These are phyloP conservation scores for Aleadryas rufinucha DNA, from an alignment of 2,113 vertebrate species.

Conservation along the genomic window DNA sequence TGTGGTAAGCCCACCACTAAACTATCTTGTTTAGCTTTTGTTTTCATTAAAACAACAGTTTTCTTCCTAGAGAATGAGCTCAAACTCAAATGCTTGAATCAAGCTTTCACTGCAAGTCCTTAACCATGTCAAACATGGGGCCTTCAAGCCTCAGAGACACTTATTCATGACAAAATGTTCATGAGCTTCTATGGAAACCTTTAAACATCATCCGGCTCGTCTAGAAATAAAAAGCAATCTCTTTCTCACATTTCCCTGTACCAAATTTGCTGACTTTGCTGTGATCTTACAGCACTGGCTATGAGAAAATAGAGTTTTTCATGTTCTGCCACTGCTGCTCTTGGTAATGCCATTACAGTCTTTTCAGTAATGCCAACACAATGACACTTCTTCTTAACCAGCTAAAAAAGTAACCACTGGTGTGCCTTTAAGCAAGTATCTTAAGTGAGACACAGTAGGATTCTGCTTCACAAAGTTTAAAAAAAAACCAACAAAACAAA, in stretches of 20 bases:
- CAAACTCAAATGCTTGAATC: background rate
- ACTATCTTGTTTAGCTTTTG: background rate
- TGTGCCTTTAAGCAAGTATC: background rate
- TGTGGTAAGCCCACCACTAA: background rate
- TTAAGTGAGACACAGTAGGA: background rate
- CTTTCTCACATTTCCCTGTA: background rate
- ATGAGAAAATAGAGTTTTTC: background rate
- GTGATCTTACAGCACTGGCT: background rate
- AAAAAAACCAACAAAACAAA: background rate
- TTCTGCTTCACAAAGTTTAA: background rate
- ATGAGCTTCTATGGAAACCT: background rate
- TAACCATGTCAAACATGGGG: fast-evolving
- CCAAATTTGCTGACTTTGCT: background rate
- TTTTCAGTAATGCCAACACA: background rate
- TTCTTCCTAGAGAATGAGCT: background rate
- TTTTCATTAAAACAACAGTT: background rate
- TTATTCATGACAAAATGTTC: background rate
- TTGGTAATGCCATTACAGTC: background rate
- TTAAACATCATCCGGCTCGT: background rate
- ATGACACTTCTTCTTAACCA: background rate
- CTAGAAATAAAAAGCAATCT: background rate
- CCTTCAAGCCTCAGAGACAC: background rate
- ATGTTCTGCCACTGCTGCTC: background rate
- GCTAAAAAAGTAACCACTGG: background rate
- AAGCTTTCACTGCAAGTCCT: background rate